A percentile compares a stretch with the other conserved stretches of the same genome.
Conservation (phyloP, 2,113 vertebrate species). For the Rhinichthys klamathensis region DNA sequence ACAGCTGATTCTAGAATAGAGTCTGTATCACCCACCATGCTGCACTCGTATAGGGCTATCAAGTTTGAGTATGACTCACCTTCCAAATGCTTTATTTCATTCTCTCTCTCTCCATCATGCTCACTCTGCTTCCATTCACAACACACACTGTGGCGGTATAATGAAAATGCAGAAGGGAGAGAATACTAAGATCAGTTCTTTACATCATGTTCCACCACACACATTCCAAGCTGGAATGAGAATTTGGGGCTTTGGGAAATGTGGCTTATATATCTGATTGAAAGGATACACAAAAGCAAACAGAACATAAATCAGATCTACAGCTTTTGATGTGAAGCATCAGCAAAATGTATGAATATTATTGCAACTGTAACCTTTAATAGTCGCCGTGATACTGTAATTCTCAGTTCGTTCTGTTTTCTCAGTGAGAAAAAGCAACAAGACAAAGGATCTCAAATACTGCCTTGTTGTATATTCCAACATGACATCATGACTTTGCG, state of each 20-base stretch:
- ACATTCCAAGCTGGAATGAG: slow-evolving; percentile 29
- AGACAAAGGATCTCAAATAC: not conserved
- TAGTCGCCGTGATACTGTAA: not conserved
- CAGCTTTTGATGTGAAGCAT: not conserved
- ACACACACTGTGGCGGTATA: slow-evolving; percentile 36
- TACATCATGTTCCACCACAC: slow-evolving; percentile 28
- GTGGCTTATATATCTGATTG: slow-evolving; percentile 11
- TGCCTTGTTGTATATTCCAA: not conserved
- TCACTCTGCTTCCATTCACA: slow-evolving; percentile 47
- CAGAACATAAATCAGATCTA: slow-evolving; percentile 26
- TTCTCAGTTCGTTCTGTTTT: slow-evolving; percentile 24
- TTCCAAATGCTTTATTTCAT: slow-evolving; percentile 41
- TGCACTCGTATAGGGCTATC: slow-evolving; percentile 54
- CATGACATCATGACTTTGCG: too few species aligned
- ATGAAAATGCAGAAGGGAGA: slow-evolving; percentile 42
- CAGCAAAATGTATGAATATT: slow-evolving; percentile 15
- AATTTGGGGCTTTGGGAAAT: slow-evolving; percentile 33
- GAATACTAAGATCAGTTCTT: slow-evolving; percentile 36
- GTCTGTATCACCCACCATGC: slow-evolving; percentile 51
- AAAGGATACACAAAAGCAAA: slow-evolving; percentile 30
- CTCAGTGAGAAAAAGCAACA: not conserved
- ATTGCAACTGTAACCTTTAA: slow-evolving; percentile 18
- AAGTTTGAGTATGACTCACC: slow-evolving; percentile 64
- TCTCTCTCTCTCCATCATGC: slow-evolving; percentile 28
- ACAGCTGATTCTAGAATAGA: slow-evolving; percentile 59